phyloP scores from a whole-genome alignment of 2,797 vertebrate species.

The Propithecus deckenii region DNA sequence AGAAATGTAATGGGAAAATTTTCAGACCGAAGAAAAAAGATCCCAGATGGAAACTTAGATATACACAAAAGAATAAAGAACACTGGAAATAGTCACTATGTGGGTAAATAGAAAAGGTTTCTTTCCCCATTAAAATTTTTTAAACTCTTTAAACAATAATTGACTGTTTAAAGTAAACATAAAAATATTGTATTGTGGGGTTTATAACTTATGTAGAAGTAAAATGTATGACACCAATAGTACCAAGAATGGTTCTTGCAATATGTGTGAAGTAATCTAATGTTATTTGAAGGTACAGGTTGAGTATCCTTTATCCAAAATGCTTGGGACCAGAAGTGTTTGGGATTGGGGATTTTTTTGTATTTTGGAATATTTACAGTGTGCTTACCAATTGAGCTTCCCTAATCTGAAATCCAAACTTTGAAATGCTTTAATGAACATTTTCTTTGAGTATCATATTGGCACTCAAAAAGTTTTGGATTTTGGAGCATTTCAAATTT shows the following conservation, averaged over 20 bases:
- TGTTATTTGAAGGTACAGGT: not conserved
- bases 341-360: not conserved
- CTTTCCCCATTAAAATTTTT: not conserved
- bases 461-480: not conserved
- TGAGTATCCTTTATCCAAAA: not conserved
- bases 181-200: not conserved
- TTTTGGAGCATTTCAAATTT: not conserved
- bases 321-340: not conserved
- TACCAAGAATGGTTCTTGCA: not conserved
- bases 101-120: not conserved
- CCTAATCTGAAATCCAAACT: not conserved
- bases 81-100: not conserved
- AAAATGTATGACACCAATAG: not conserved
- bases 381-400: not conserved
- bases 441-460: not conserved
- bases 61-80: not conserved
- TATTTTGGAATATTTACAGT: not conserved
- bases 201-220: not conserved
- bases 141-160: not conserved
- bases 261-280: not conserved
- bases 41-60: not conserved
- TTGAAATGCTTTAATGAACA: not conserved
- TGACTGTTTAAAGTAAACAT: conserved; percentile 22
- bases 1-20: not conserved
- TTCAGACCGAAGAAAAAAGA: conserved; percentile 4